Evolutionary conservation across 2,888 invertebrate species (phyloP).

Genomic region (Macaria notata): DNA sequence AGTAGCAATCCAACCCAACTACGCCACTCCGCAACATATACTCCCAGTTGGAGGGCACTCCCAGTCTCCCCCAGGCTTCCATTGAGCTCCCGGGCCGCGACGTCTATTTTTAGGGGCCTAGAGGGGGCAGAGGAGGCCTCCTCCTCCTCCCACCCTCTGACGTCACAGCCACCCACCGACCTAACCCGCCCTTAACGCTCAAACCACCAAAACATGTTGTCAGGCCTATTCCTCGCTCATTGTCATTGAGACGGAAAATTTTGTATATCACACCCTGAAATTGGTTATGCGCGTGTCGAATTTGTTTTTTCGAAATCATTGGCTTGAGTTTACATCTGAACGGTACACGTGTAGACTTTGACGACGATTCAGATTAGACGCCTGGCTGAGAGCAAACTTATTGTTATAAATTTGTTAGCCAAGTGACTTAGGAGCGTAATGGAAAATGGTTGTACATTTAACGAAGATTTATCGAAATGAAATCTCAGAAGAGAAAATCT

Average conservation of each 20-base stretch:
- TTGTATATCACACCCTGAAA: constrained; percentile 40
- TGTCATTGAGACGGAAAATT: constrained; percentile 49
- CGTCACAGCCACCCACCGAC: constrained; percentile 53
- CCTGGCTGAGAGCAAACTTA: neutral
- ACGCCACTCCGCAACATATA: neutral
- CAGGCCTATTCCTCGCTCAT: constrained; percentile 43
- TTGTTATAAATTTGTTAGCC: constrained; percentile 9
- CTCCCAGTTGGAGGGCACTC: neutral
- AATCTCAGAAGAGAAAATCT: constrained; percentile 16
- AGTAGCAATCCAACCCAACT: neutral
- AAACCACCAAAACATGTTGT: constrained; percentile 53
- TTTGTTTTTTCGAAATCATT: constrained; percentile 10
- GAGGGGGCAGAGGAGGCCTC: constrained; percentile 38
- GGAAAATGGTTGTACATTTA: constrained; percentile 14
- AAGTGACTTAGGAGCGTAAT: constrained; percentile 2
- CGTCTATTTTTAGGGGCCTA: constrained; percentile 73
- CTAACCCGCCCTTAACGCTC: constrained; percentile 38
- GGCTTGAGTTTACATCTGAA: constrained; percentile 12
- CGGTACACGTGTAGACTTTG: constrained; percentile 8
- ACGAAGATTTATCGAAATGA: constrained; percentile 15
- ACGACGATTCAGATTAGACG: neutral
- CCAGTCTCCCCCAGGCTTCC: constrained; percentile 45
- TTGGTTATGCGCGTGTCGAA: constrained; percentile 34
- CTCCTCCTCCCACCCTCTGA: constrained; percentile 42
- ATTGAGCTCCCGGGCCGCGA: constrained; percentile 74